Conservation (phyloP, 2,888 invertebrate genomes). For the Epistrophella euchroma region DNA sequence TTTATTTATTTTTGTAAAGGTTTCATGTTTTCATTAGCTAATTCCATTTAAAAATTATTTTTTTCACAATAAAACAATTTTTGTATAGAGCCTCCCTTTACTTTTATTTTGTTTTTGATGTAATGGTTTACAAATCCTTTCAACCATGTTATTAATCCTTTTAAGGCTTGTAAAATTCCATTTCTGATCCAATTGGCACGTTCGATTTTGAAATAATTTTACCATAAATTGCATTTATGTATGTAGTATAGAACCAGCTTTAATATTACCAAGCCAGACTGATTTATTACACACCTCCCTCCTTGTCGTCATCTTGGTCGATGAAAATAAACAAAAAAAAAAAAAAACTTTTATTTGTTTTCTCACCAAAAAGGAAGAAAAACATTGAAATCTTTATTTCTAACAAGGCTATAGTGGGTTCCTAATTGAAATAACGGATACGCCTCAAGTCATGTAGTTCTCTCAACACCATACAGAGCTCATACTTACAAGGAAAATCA, state of each 20-base stretch:
- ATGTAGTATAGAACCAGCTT: neutral
- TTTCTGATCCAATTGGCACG: slow-evolving; percentile 54
- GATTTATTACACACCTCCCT: slow-evolving; percentile 30
- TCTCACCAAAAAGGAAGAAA: slow-evolving; percentile 1
- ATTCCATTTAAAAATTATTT: neutral
- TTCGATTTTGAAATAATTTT: slow-evolving; percentile 53
- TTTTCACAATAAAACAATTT: neutral
- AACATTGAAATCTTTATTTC: neutral
- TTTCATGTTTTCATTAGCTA: no score
- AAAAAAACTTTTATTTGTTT: slow-evolving; percentile 6
- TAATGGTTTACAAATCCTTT: slow-evolving; percentile 13
- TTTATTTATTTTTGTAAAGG: no score
- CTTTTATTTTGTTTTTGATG: neutral
- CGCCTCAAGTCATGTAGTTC: slow-evolving; percentile 43
- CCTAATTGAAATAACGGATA: slow-evolving; percentile 60
- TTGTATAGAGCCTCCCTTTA: neutral
- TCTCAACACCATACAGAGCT: slow-evolving; percentile 17
- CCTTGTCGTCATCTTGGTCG: neutral
- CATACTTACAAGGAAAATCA: slow-evolving; percentile 57
- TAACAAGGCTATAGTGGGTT: slow-evolving; percentile 19
- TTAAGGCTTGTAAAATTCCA: slow-evolving; percentile 15
- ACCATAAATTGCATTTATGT: slow-evolving; percentile 41
- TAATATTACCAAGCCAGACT: slow-evolving; percentile 35
- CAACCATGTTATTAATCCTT: slow-evolving; percentile 11
- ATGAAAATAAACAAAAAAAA: no score